These are phyloP conservation scores for Drosophila sturtevanti DNA, from an alignment of 1,140 invertebrate genomes.

Conservation along the genomic window DNA sequence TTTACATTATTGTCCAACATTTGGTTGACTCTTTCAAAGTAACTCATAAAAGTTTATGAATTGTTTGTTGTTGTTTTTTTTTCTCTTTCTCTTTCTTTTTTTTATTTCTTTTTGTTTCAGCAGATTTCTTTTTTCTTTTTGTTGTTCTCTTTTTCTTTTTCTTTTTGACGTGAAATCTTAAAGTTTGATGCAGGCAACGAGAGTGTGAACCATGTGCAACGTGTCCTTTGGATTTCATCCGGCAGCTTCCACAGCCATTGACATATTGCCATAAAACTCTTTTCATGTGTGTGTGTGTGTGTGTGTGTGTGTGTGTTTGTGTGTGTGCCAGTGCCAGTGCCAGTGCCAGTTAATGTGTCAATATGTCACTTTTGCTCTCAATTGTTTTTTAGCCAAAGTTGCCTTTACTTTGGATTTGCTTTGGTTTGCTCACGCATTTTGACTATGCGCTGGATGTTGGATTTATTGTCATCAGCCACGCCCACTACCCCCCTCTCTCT, in stretches of 20 bases:
- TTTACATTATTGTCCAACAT: no score
- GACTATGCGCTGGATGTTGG: slow-evolving; percentile 1
- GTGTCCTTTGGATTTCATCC: slow-evolving; percentile 2
- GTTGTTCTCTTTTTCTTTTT: not conserved
- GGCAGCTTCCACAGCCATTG: not conserved
- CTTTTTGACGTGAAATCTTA: not conserved
- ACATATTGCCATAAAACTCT: slow-evolving; percentile 29
- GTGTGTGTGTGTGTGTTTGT: slow-evolving; percentile 6
- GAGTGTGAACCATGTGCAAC: not conserved
- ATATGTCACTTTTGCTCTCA: slow-evolving; percentile 57
- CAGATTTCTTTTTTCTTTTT: not conserved
- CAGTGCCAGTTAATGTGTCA: slow-evolving; percentile 53
- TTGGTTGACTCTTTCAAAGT: no score
- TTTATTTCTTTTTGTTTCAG: not conserved
- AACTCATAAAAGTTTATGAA: no score
- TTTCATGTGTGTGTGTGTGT: slow-evolving; percentile 4
- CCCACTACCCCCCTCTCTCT: not conserved
- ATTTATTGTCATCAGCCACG: slow-evolving; percentile 6
- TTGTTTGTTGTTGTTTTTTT: not conserved
- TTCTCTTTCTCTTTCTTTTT: not conserved
- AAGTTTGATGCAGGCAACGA: not conserved
- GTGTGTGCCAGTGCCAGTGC: slow-evolving; percentile 11
- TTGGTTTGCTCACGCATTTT: not conserved
- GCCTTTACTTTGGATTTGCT: slow-evolving; percentile 6
- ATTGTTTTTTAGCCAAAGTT: slow-evolving; percentile 36